These are phyloP conservation scores for Trigoniulus corallinus DNA, from an alignment of 1,140 invertebrate genomes.

Conservation along the genomic window DNA sequence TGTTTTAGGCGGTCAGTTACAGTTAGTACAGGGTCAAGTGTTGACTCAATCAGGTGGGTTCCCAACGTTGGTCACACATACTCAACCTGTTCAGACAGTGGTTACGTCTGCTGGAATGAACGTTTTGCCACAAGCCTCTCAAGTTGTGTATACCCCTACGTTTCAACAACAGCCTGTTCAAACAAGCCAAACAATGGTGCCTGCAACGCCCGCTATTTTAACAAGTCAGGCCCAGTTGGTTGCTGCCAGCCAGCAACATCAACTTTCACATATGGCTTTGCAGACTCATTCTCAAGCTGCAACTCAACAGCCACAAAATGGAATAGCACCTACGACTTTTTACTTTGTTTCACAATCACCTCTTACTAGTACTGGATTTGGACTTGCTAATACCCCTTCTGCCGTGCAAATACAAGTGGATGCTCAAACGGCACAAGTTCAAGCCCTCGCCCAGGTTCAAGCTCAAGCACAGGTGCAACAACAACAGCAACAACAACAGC, in stretches of 20 bases:
- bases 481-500: constrained; percentile 25
- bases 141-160: background rate
- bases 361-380: no score
- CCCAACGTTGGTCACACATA: background rate
- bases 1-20: background rate
- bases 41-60: background rate
- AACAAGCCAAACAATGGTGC: background rate
- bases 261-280: background rate
- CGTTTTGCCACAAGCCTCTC: background rate
- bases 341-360: no score
- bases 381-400: background rate
- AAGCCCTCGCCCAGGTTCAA: background rate
- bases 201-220: background rate
- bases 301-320: no score
- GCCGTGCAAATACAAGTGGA: background rate
- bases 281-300: background rate
- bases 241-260: background rate
- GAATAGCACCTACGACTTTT: no score
- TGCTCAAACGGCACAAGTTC: background rate
- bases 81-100: background rate
- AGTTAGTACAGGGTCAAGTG: background rate
- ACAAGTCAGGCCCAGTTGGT: background rate
- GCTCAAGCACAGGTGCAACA: constrained; percentile 20
- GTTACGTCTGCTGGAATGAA: background rate
- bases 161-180: background rate